Conservation (phyloP, 2,888 invertebrate genomes). For the Parnassius mnemosyne region DNA sequence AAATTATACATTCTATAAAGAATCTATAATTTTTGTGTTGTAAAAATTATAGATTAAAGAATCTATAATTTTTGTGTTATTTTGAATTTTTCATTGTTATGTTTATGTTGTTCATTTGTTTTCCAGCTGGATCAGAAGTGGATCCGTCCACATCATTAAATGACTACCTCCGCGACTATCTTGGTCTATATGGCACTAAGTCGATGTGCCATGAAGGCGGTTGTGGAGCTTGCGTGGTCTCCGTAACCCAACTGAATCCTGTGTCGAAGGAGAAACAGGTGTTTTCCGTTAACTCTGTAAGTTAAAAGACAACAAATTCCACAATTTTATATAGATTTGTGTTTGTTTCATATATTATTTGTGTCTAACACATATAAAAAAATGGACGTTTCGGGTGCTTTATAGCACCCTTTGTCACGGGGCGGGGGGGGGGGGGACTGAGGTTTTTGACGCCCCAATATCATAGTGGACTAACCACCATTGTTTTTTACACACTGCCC, state of each 20-base stretch:
- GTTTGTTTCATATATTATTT: not conserved
- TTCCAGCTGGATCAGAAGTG: slow-evolving; percentile 48
- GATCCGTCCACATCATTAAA: slow-evolving; percentile 74
- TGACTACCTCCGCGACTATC: slow-evolving; percentile 79
- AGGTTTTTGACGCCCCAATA: too few relatives aligned
- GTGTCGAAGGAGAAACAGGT: slow-evolving; percentile 68
- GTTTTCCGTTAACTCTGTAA: slow-evolving; percentile 84
- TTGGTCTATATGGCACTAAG: slow-evolving; percentile 83
- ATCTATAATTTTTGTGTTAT: not conserved
- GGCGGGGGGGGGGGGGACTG: too few relatives aligned
- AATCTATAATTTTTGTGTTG: too few relatives aligned
- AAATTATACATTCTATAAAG: too few relatives aligned
- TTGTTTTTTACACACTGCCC: too few relatives aligned
- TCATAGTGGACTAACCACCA: too few relatives aligned
- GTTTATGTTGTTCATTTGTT: not conserved
- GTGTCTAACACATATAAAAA: not conserved
- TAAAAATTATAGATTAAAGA: too few relatives aligned
- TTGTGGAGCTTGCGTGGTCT: slow-evolving; percentile 83
- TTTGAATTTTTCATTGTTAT: not conserved
- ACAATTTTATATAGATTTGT: not conserved
- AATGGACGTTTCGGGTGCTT: not conserved
- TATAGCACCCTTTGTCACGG: too few relatives aligned
- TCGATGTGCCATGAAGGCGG: slow-evolving; percentile 86
- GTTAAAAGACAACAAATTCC: slow-evolving; percentile 31
- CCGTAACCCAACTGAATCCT: slow-evolving; percentile 67